These are phyloP conservation scores for Machimus atricapillus DNA, from an alignment of 2,888 invertebrate species.

Conservation along the genomic window DNA sequence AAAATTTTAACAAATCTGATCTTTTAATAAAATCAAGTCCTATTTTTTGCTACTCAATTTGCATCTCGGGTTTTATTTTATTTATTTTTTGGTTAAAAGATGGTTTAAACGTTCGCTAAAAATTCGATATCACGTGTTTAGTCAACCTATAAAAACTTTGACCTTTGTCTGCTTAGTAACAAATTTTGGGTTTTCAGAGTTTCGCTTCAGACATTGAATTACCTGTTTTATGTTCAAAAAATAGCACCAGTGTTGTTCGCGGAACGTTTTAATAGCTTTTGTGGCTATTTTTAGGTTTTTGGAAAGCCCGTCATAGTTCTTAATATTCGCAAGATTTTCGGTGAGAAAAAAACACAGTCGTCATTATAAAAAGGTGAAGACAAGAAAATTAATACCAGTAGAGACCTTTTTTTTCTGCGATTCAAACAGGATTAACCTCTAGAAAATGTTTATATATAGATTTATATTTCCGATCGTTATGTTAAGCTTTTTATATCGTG, in stretches of 20 bases:
- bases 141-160: not conserved
- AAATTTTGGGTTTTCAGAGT: not conserved
- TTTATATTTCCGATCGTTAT: not conserved
- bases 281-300: not conserved
- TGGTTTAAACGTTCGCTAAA: not conserved
- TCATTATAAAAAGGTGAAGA: not conserved
- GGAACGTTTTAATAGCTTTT: not conserved
- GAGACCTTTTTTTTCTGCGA: not conserved
- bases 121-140: conserved; percentile 22
- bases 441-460: not conserved
- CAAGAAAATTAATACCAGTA: not conserved
- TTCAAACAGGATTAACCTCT: not conserved
- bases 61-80: not conserved
- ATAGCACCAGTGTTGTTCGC: not conserved
- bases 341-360: not conserved
- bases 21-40: not conserved
- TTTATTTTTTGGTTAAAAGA: not conserved
- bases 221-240: not conserved
- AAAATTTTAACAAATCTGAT: not conserved
- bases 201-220: not conserved
- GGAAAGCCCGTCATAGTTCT: not conserved
- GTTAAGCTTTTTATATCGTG: not conserved
- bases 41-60: not conserved
- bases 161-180: conserved; percentile 3
- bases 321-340: not conserved